Base-by-base conservation (phyloP, 1,140 invertebrate genomes). In the Philaenus spumarius region DNA sequence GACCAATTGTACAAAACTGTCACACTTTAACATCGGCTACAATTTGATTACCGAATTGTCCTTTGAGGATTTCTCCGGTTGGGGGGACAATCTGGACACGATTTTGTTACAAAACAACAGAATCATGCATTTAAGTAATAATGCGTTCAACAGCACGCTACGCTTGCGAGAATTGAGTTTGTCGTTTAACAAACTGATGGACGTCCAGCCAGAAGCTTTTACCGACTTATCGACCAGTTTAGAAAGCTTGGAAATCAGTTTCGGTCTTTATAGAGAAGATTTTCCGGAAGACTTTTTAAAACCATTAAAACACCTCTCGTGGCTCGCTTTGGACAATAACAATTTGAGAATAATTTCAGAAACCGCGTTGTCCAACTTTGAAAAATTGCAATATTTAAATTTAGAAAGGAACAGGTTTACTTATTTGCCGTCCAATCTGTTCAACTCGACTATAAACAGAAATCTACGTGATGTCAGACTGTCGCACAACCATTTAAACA, bases 281-380 rank as follows among this genome's bases (percentile, higher is more conserved):
- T 86, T 90, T 67, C 87, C 89, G 0, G 80, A 86, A 61, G 81
- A 84, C 42, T 81, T 87, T 2, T 75, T 90, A 0, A 77, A 79
- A 45, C 84, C 82, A 1, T 75, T 95, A 4, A 78, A 76, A 12
- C 82, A 83, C 65, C 75, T 95, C 0, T 80, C 85, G 64, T 93
- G 89, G 89, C 74, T 95, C 24, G 87, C 90, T 11, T 73, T 94
- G 60, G 91, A 95, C 70, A 90, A 93, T 70, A 95, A 95, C 65
- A 87, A 90, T 67, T 81, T 93, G 59, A 81, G 85, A 64, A 78
- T 77, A 0, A 75, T 93, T 1, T 80, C 83, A n/a, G 73, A 82
- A 22, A 72, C 73, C 0, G 71, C 78, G 1, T 75, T 83, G 12
- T 82, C 84, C 23, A 80, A 82, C 0, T 82, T 88, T 66, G 76